Base-by-base conservation (phyloP, 2,113 vertebrate species). In the Otis tarda region DNA sequence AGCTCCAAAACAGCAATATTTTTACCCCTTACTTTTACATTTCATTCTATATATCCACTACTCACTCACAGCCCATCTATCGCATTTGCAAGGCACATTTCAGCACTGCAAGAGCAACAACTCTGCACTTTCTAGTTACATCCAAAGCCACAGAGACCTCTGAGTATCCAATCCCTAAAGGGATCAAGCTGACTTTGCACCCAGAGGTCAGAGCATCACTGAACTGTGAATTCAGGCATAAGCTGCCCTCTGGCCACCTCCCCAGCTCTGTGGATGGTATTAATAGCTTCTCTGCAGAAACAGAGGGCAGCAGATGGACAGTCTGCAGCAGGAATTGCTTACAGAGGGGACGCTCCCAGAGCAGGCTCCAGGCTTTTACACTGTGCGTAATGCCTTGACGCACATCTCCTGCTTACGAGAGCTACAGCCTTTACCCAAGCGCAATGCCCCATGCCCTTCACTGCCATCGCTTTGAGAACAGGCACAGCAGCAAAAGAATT, bases 1-100 rank as follows among this genome's bases (percentile, higher is more conserved):
- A 41, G 87, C 90, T 97, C 71, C 71, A 21, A 95, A 95, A 83
- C 78, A 93, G 75, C 57, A 86, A 63, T 86, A 84, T 86, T 96
- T 83, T 89, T 74, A 94, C 52, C 79, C 69, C 41, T 86, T 83
- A 33, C 73, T 86, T 86, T 87, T 84, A 67, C 60, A 73, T 90
- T 83, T 71, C 41, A 23, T 69, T 87, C 60, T 73, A 7, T 59
- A 59, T 64, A 83, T 64, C 50, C 55, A 64, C 80, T 69, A 50
- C 69, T 83, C 59, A 64, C 39, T 90, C 59, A 57, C 37, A 93
- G 59, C 52, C 65, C 64, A 65, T 74, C 49, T 74, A 30, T 73
- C 61, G 65, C 53, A 50, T 45, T 70, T 80, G 59, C 82, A 80
- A 89, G 82, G 47, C 41, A 73, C 41, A 61, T 90, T 93, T 80